Base-by-base conservation (phyloP, 2,888 invertebrate genomes). In the Drosophila bunnanda region DNA sequence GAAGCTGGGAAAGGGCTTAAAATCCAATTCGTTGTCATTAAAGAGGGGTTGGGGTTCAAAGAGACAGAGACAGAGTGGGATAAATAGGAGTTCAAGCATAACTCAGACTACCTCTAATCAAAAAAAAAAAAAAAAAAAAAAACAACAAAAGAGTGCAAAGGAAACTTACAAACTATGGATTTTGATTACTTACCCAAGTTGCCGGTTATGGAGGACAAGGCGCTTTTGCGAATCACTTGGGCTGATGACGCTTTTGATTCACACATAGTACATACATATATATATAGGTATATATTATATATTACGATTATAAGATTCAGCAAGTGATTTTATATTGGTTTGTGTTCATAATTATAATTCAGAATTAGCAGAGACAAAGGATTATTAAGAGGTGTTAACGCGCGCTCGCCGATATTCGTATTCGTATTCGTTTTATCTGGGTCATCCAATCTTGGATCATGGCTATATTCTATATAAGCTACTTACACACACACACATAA, bases 201-300 rank as follows among this genome's bases (percentile, higher is more conserved):
- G 91, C 96, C 95, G 92, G 97, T 96, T 94, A 98, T 95, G 94
- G 97, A 96, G 93, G 97, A 96, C 94, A 97, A 95, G 94, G 97
- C 97, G 93, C 96, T 96, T 95, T 96, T 96, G 94, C 95, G 95
- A 94, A 95, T 91, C 91, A 92, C 91, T 92, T 92, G 92, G 87
- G 92, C 92, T 90, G 92, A 92, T 89, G 92, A 92, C 85, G 92
- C 92, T 93, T 92, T 92, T 88, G 78, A 78, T 90, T 89, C 85
- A 87, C 80, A 88, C 78, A 88, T 82, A 52, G 50, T 52, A 91
- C 86, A 88, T 76, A 84, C 79, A 85, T 80, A 87, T 83, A 90
- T 85, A 90, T 84, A 88, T 88, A 88, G 77, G 86, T 80, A 87
- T 87, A 80, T 86, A 76, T 78, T 76, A 65, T 64, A 75, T 76